Evolutionary conservation across 2,797 vertebrate species (phyloP).

Genomic region (Pangasius mekongensis): DNA sequence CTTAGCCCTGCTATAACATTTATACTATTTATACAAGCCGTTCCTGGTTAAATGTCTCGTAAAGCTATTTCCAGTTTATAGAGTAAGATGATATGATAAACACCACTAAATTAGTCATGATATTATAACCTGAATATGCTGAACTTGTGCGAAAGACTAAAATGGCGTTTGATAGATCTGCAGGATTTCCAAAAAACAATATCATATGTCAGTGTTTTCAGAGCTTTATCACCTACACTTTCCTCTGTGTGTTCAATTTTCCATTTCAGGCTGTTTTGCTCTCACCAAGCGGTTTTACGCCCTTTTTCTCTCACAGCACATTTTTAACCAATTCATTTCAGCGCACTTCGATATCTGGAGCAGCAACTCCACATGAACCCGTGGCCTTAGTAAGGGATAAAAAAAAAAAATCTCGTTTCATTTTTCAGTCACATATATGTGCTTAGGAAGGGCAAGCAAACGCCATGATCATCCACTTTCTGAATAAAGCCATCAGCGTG

Average conservation of each 20-base stretch:
- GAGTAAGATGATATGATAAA: neutral
- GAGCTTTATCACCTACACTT: neutral
- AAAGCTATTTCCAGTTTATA: neutral
- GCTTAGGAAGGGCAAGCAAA: slow-evolving; percentile 2
- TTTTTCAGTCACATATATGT: slow-evolving; percentile 15
- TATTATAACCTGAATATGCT: neutral
- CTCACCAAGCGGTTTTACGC: neutral
- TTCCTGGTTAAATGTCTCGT: neutral
- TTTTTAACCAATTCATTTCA: slow-evolving; percentile 16
- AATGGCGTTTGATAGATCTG: neutral
- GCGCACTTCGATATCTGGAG: neutral
- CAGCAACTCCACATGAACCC: neutral
- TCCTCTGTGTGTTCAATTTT: neutral
- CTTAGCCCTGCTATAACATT: neutral
- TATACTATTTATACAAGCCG: neutral
- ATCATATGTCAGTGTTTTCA: neutral
- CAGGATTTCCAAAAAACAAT: neutral
- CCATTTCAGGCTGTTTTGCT: neutral
- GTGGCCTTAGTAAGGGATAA: neutral
- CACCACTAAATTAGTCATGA: neutral
- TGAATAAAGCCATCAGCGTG: neutral
- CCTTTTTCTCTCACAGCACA: neutral
- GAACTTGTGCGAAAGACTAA: neutral
- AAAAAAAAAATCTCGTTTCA: neutral
- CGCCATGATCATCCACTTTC: slow-evolving; percentile 4